Evolutionary conservation across 2,888 invertebrate species (phyloP).

Genomic region (Morpho achilles): DNA sequence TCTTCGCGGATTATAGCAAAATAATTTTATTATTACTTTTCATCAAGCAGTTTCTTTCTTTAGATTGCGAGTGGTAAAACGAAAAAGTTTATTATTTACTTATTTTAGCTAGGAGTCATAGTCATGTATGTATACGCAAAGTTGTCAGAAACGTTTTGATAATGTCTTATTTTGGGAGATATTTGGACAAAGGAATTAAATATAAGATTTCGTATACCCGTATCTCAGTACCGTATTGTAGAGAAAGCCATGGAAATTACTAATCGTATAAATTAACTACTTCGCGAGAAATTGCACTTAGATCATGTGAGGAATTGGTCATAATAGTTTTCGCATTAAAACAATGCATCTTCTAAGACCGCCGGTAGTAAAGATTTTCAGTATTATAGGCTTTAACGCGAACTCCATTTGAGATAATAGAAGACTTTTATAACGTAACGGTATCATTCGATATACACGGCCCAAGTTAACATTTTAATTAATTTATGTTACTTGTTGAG

Average conservation of each 20-base stretch:
- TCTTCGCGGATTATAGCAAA: no score
- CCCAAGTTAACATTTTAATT: no score
- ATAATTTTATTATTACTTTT: no score
- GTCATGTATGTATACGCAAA: constrained; percentile 76
- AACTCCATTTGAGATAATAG: constrained; percentile 26
- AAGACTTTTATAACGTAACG: constrained; percentile 31
- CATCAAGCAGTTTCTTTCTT: no score
- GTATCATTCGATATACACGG: constrained; percentile 8
- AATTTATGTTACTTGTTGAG: no score
- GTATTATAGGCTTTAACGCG: constrained; percentile 21
- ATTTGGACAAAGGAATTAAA: constrained; percentile 13
- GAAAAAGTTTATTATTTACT: no score
- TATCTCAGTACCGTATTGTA: no score
- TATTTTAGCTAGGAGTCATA: constrained; percentile 64
- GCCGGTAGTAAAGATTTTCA: constrained; percentile 14
- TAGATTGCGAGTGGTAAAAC: no score
- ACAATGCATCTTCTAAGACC: constrained; percentile 17
- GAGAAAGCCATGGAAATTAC: no score
- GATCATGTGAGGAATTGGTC: constrained; percentile 18
- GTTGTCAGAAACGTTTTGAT: constrained; percentile 67
- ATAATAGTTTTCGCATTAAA: constrained; percentile 18
- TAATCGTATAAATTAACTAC: not conserved
- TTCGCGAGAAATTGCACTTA: constrained; percentile 8
- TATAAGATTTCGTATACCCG: not conserved
- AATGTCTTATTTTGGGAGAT: constrained; percentile 27